Evolutionary conservation across 2,113 vertebrate genomes (phyloP), one percentile per base, ranked within the genome.

Genomic region (Arizona elegans): DNA sequence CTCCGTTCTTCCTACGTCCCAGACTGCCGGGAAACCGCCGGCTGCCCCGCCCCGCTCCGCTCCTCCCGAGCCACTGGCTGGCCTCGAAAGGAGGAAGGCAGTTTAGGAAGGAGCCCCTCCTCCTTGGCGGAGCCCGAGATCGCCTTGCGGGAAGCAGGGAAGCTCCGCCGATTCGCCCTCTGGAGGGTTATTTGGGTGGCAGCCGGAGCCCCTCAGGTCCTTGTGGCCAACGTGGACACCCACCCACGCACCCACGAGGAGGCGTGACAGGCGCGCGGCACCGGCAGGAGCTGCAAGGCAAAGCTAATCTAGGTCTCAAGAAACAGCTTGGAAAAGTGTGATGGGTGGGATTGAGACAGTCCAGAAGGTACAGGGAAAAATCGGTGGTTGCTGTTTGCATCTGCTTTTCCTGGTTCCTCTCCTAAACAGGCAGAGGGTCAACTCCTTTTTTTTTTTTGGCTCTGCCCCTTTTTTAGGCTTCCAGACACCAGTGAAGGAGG

Each of bases 61-160:
- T 21, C 13, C 52, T 29, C 47, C 9, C 5, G 91, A 95, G 92
- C 95, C 95, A 96, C 88, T 95, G 94, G 94, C 85, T 29, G 87
- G 53, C 75, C 52, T 29, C 1, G 56, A 90, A 58, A 38, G 86
- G 86, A 29, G 91, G 56, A 62, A 81, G 91, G 91, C 52, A 21
- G 1, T 8, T 15, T 33, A 89, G 93, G 87, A 95, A 92, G 56
- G 56, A 92, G 92, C 8, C 81, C 94, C 21, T 33, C 38, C 70
- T 55, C n/a, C 23, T 86, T 33, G 5, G 70, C 70, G 3, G 24
- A 90, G 53, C n/a, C n/a, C 11, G 6, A 38, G 52, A 9, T 54
- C 5, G 47, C 24, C 47, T 54, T 1, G 23, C 29, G 19, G 70
- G 62, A 12, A 47, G 29, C 33, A 38, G 33, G 33, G 17, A 81